Evolutionary conservation across 2,113 vertebrate species (phyloP).

Genomic region (Capreolus pygargus): DNA sequence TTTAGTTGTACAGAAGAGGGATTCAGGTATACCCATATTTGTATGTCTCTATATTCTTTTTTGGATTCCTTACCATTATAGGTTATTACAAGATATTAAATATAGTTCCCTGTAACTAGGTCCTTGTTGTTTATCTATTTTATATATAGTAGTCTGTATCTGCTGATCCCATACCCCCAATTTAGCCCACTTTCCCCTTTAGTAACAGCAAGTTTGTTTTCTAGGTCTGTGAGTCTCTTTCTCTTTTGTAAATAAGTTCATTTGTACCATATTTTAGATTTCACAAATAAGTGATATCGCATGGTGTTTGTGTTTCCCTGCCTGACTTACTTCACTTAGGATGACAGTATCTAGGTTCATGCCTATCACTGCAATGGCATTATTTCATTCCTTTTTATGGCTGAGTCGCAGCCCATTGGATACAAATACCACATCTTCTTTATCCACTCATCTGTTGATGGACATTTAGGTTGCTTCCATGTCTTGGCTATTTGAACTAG

Average conservation of each 20-base stretch:
- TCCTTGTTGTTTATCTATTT: neutral
- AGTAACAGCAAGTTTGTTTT: neutral
- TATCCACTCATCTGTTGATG: neutral
- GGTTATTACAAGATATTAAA: neutral
- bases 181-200: neutral
- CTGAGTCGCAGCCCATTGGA: neutral
- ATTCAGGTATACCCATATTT: neutral
- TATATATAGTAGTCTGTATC: neutral
- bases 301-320: neutral
- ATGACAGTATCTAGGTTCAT: neutral
- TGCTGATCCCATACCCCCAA: neutral
- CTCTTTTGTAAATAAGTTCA: neutral
- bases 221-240: neutral
- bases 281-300: neutral
- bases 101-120: neutral
- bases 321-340: neutral
- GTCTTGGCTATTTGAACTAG: neutral
- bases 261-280: neutral
- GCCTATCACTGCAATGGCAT: neutral
- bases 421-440: neutral
- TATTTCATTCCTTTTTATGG: neutral
- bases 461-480: neutral
- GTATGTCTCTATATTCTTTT: neutral
- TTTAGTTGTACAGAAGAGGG: neutral
- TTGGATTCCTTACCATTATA: neutral